A percentile compares a stretch with the other conserved stretches of the same genome.
Evolutionary conservation across 2,113 vertebrate genomes (phyloP).

Genomic region (Sinocyclocheilus maitianheensis): DNA sequence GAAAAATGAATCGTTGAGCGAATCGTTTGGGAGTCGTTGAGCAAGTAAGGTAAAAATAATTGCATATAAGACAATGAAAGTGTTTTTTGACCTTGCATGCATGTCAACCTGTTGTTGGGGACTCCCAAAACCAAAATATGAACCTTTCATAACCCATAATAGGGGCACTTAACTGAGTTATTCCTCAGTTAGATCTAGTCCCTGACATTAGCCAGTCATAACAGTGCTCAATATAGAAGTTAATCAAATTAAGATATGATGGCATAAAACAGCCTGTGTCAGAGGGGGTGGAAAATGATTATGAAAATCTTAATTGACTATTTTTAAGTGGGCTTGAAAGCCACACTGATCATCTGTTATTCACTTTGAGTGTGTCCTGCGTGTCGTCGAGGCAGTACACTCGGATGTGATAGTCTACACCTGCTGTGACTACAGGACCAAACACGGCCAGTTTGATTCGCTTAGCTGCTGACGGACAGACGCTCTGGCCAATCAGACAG

Average conservation of each 20-base stretch:
- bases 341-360: background rate
- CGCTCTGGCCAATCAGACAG: conserved; percentile 89
- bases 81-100: no score
- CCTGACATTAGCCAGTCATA: background rate
- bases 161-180: background rate
- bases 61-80: no score
- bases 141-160: no score
- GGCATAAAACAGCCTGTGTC: background rate
- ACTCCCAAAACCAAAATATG: no score
- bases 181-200: background rate
- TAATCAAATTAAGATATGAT: background rate
- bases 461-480: conserved; percentile 90
- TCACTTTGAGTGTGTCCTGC: conserved; percentile 88
- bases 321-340: background rate
- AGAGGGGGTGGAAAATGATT: background rate
- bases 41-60: no score
- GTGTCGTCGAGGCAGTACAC: conserved; percentile 97
- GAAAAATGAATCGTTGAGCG: no score
- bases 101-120: no score
- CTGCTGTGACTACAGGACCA: conserved; percentile 86
- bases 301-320: background rate
- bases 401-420: conserved; percentile 91
- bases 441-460: conserved; percentile 95
- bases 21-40: no score
- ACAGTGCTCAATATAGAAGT: background rate